Base-by-base conservation (phyloP, 1,140 invertebrate species). In the Lepidurus apus region DNA sequence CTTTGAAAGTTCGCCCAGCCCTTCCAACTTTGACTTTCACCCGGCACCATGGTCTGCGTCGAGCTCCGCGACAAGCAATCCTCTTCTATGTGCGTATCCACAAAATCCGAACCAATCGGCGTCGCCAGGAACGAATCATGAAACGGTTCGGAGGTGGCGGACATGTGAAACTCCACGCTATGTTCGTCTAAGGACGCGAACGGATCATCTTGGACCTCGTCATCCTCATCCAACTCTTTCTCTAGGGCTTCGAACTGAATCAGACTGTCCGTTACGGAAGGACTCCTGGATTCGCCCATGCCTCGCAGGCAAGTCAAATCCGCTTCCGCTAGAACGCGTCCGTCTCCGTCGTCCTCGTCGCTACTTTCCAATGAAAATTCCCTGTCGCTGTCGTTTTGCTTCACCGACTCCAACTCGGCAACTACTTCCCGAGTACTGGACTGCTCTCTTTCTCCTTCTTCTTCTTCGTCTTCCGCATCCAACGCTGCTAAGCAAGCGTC, bases 171-270 rank as follows among this genome's bases (percentile, higher is more conserved):
- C 13, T 75, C 43, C n/a, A 79, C 26, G 42, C 11, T 43, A n/a
- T 73, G 65, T 34, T 77, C 78, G n/a, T 76, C 74, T 21, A 44
- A 42, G 13, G 44, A 65, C 26, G 43, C 45, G 24, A 77, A 79
- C 8, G 75, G 42, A 26, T 34, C n/a, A 34, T 79, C 75, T 34
- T 34, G 34, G 44, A 13, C 21, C 10, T 76, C 75, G 42, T 42
- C 76, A 45, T 13, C 45, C 7, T 11, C 42, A 21, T 42, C 79
- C 9, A 74, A 17, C 17, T 79, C 78, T 43, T 79, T 75, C 34
- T 79, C 78, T 10, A 79, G 45, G 26, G 74, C 74, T 77, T 79
- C 78, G 42, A 79, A 79, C 65, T 79, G 78, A n/a, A 79, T 75
- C 24, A 79, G 74, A 53, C 74, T 75, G 10, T 79, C 78, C 2